Base-by-base conservation (phyloP, 2,113 vertebrate genomes). In the Piprites chloris region DNA sequence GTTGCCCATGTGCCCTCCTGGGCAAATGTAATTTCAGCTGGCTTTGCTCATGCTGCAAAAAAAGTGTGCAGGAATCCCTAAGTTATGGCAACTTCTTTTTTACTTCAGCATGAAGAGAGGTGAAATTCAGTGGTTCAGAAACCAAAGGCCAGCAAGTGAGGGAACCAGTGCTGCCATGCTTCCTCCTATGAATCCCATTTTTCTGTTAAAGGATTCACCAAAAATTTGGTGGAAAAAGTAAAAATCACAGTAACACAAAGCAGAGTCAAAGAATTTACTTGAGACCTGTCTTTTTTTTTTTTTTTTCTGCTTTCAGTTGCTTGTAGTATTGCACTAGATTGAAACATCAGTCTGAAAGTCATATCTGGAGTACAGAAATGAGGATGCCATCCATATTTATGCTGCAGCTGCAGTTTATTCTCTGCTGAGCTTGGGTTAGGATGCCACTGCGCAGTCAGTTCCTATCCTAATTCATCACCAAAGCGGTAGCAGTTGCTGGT, bases 401-500 rank as follows among this genome's bases (percentile, higher is more conserved):
- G 53, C 65, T 86, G 47, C 39, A 71, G 80, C 69, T 61, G 56
- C 58, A 69, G 13, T 63, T 86, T 62, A 2, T 53, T 32, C 35
- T 26, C 5, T 0, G 0, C 1, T 23, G 41, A 72, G 11, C 14
- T 55, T 44, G 56, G 37, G 19, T 42, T 32, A 80, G 67, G 78
- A 77, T 27, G 42, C 12, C 41, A 3, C 26, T 27, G 23, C 77
- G 15, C 59, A 84, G 65, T 30, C 1, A 3, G 12, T 33, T 93
- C 35, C 86, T 61, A 5, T 6, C 28, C 39, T 92, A 82, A 8
- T 39, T 12, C 27, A 91, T 37, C 62, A 61, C 71, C 42, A 24
- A 21, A 86, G 28, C 8, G 63, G 63, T 30, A 80, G 72, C 55
- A 71, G 65, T 56, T 68, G 27, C 63, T 77, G 44, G 6, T 87